A percentile compares a stretch with the other conserved stretches of the same genome.
These are phyloP conservation scores for Okapia johnstoni DNA, from an alignment of 2,113 vertebrate species.

Conservation along the genomic window DNA sequence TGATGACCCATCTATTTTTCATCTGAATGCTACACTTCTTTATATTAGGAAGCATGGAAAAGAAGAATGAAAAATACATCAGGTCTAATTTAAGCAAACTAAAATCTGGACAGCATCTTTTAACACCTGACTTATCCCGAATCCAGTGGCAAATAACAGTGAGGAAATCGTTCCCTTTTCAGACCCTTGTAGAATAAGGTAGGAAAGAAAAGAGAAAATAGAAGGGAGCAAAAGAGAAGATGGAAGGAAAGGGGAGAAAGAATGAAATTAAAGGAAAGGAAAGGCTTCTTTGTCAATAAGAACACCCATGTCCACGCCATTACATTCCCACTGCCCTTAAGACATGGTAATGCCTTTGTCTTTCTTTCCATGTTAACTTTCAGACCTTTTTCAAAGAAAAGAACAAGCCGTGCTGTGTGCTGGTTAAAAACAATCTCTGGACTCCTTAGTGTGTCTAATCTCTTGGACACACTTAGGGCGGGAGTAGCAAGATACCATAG, in stretches of 20 bases:
- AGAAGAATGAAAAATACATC: conserved; percentile 11
- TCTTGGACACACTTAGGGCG: not conserved
- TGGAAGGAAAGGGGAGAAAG: not conserved
- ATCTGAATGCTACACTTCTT: not conserved
- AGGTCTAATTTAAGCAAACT: not conserved
- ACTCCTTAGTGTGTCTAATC: not conserved
- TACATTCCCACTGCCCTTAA: not conserved
- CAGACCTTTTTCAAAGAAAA: not conserved
- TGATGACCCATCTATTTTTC: conserved; percentile 31
- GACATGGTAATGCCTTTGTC: not conserved
- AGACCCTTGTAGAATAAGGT: not conserved
- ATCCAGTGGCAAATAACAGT: not conserved
- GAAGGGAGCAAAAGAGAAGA: not conserved
- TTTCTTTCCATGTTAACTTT: not conserved
- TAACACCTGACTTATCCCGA: not conserved
- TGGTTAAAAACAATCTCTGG: not conserved
- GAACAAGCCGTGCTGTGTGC: not conserved
- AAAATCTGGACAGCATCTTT: not conserved
- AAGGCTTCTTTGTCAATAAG: not conserved
- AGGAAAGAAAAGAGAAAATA: not conserved
- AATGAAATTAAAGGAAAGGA: not conserved
- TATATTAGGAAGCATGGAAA: not conserved
- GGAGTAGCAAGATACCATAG: not conserved
- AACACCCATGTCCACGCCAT: not conserved
- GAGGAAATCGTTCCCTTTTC: not conserved